Conservation (phyloP, 2,113 vertebrate species). For the Cyrtonyx montezumae region DNA sequence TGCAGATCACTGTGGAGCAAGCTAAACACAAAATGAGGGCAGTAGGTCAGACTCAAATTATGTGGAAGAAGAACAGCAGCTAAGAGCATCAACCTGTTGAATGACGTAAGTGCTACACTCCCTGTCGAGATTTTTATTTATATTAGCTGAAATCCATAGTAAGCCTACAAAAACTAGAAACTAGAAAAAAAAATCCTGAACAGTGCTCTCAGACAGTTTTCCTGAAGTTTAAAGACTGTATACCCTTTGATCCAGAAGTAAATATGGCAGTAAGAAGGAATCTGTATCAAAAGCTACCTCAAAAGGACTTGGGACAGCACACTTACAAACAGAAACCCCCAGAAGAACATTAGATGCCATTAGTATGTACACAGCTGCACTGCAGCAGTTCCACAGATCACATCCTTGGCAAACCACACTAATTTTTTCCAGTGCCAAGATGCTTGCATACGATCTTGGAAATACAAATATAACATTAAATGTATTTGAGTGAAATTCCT, state of each 20-base stretch:
- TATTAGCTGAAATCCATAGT: background rate
- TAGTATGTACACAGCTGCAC: background rate
- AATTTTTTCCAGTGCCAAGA: background rate
- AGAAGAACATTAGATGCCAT: background rate
- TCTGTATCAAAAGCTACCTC: background rate
- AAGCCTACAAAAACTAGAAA: background rate
- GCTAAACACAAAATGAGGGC: background rate
- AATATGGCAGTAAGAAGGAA: background rate
- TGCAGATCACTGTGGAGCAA: background rate
- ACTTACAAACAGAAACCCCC: background rate
- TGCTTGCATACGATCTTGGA: background rate
- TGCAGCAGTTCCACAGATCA: background rate
- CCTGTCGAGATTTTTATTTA: background rate
- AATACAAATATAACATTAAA: background rate
- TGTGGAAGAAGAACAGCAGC: background rate
- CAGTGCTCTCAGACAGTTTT: background rate
- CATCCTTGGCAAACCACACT: background rate
- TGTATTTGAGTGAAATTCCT: background rate
- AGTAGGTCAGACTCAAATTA: background rate
- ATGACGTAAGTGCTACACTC: background rate
- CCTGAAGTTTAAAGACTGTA: background rate
- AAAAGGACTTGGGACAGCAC: background rate
- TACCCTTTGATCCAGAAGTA: background rate
- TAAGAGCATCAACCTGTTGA: background rate
- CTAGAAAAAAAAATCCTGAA: background rate